Percentiles rank a stretch among this genome's conserved stretches.
phyloP scores from a whole-genome alignment of 35 echinoderm and acorn worm genomes.

The Stichopus chloronotus region DNA sequence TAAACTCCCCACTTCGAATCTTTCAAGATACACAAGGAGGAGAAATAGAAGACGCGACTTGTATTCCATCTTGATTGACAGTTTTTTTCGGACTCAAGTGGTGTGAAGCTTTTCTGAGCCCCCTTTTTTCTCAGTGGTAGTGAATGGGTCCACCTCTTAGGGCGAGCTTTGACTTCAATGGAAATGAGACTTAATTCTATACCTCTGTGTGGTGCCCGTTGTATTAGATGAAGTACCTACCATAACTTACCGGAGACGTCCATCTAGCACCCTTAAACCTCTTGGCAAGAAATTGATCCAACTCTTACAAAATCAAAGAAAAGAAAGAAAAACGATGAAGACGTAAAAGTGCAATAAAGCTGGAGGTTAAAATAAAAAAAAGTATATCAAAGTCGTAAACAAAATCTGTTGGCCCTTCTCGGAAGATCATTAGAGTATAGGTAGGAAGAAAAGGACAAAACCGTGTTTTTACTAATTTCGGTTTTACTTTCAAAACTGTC shows the following conservation, averaged over 20 bases:
- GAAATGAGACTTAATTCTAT: constrained; percentile 31
- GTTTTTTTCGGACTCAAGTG: background rate
- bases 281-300: background rate
- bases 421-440: no score
- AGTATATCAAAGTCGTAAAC: no score
- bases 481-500: no score
- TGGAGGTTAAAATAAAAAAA: no score
- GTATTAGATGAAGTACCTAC: constrained; percentile 34
- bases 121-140: no score
- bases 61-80: constrained; percentile 3
- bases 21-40: background rate
- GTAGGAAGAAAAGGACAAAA: background rate
- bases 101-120: constrained; percentile 22
- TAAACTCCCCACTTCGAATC: constrained; percentile 38
- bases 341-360: background rate
- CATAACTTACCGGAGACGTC: background rate
- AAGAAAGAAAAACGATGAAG: background rate
- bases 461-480: no score
- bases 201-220: constrained; percentile 1
- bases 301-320: background rate
- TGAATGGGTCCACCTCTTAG: constrained; percentile 38
- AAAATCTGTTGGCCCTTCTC: no score
- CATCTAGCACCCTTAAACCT: background rate
- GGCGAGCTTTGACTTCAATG: constrained; percentile 18
- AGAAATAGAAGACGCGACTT: constrained; percentile 28